These are phyloP conservation scores for Zaprionus lineosus DNA, from an alignment of 2,888 invertebrate species.

Conservation along the genomic window DNA sequence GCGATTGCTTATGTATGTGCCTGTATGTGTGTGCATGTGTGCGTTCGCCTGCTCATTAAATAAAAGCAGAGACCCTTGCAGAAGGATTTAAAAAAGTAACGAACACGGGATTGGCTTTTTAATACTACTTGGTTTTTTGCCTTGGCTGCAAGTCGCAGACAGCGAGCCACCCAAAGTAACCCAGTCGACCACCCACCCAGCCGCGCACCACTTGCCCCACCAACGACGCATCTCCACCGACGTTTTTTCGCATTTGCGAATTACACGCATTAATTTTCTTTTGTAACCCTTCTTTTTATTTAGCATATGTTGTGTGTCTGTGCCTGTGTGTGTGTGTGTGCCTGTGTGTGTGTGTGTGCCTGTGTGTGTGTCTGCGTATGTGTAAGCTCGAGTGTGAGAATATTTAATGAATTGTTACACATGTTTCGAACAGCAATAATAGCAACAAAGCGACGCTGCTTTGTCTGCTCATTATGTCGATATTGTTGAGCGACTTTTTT, in stretches of 20 bases:
- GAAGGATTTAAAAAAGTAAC: slow-evolving; percentile 44
- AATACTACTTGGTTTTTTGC: slow-evolving; percentile 56
- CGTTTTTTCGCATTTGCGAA: slow-evolving; percentile 67
- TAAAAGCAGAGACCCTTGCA: slow-evolving; percentile 57
- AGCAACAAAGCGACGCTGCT: slow-evolving; percentile 59
- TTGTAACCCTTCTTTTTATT: slow-evolving; percentile 72
- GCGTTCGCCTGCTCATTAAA: slow-evolving; percentile 53
- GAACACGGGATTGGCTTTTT: slow-evolving; percentile 68
- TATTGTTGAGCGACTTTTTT: slow-evolving; percentile 61
- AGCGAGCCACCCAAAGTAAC: slow-evolving; percentile 24
- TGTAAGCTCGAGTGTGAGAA: slow-evolving; percentile 42
- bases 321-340: slow-evolving; percentile 7
- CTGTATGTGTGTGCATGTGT: slow-evolving; percentile 4
- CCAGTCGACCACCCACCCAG: slow-evolving; percentile 19
- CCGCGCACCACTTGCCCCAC: background rate
- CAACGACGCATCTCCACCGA: slow-evolving; percentile 5
- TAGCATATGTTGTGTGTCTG: slow-evolving; percentile 44
- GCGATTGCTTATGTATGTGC: background rate
- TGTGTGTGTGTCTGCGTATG: slow-evolving; percentile 12
- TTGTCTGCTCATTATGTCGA: slow-evolving; percentile 71
- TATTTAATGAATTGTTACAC: slow-evolving; percentile 77
- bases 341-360: slow-evolving; percentile 5
- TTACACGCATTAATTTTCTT: slow-evolving; percentile 77
- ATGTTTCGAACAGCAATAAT: slow-evolving; percentile 67
- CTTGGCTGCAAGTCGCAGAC: slow-evolving; percentile 38